Conservation (phyloP, 2,797 vertebrate genomes). For the Bradypodion ventrale region DNA sequence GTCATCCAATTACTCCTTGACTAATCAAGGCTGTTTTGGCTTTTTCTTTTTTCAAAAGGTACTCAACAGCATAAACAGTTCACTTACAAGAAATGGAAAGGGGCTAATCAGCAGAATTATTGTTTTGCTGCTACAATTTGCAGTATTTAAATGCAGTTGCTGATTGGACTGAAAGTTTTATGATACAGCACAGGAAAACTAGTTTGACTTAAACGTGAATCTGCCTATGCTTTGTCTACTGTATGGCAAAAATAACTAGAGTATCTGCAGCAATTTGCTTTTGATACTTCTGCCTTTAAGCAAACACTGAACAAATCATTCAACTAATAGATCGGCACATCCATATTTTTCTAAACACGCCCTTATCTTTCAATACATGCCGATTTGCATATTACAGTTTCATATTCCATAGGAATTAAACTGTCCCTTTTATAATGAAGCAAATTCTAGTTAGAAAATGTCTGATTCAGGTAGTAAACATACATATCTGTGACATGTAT, state of each 20-base stretch:
- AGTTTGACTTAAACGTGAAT: constrained; percentile 76
- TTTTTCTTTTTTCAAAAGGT: constrained; percentile 99
- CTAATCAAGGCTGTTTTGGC: constrained; percentile 99
- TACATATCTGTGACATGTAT: constrained; percentile 31
- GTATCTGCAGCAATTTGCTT: constrained; percentile 14
- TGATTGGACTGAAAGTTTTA: constrained; percentile 99
- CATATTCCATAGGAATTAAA: not conserved
- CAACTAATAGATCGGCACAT: not conserved
- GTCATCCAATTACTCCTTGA: constrained; percentile 99
- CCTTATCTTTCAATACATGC: constrained; percentile 34
- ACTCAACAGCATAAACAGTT: constrained; percentile 99
- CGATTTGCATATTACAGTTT: not conserved
- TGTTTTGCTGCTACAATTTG: constrained; percentile 99
- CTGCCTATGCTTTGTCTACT: constrained; percentile 56
- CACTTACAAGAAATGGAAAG: constrained; percentile 99
- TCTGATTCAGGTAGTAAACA: constrained; percentile 25
- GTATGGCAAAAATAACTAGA: not conserved
- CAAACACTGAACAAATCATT: constrained; percentile 45
- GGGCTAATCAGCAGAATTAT: constrained; percentile 99
- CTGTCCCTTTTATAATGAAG: constrained; percentile 12
- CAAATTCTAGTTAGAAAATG: constrained; percentile 35
- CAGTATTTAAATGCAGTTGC: constrained; percentile 96
- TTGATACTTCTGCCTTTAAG: constrained; percentile 35
- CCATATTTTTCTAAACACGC: constrained; percentile 37
- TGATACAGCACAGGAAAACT: constrained; percentile 82